A percentile compares a stretch with the other conserved stretches of the same genome.
phyloP scores from a whole-genome alignment of 2,888 invertebrate species.

The Melieria picta region DNA sequence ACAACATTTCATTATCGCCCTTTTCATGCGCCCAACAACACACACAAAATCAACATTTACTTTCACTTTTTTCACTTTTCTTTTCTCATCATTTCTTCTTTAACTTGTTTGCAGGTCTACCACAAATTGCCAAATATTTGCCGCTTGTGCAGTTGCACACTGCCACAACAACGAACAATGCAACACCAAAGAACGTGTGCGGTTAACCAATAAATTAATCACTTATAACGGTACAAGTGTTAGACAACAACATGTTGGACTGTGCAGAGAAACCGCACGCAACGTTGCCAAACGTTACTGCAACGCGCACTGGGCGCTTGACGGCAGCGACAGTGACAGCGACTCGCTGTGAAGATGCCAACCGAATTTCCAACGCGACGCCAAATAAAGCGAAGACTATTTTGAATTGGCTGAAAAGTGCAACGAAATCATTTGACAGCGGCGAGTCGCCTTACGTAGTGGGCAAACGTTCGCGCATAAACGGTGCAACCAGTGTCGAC shows the following conservation, averaged over 20 bases:
- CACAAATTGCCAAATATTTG: constrained; percentile 42
- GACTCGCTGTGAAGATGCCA: constrained; percentile 42
- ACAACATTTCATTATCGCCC: no score
- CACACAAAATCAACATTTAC: constrained; percentile 31
- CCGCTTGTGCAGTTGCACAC: constrained; percentile 35
- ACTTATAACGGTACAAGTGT: constrained; percentile 9
- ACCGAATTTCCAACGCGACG: constrained; percentile 45
- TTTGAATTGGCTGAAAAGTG: constrained; percentile 60
- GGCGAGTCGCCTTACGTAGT: neutral
- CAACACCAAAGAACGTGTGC: constrained; percentile 45
- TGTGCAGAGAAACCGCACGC: constrained; percentile 42
- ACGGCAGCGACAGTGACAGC: constrained; percentile 41
- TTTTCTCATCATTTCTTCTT: neutral
- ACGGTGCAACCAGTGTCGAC: no score
- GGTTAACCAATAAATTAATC: constrained; percentile 39
- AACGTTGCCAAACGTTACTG: constrained; percentile 41
- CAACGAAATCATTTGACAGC: constrained; percentile 40
- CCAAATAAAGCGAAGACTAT: constrained; percentile 58
- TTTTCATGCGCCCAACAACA: no score
- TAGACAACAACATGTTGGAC: constrained; percentile 43
- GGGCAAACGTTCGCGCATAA: constrained; percentile 11
- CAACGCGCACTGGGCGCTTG: neutral
- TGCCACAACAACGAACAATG: constrained; percentile 31
- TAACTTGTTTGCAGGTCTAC: constrained; percentile 44
- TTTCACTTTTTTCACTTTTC: constrained; percentile 30